Evolutionary conservation across 2,888 invertebrate species (phyloP).

Genomic region (Watsonalla binaria): DNA sequence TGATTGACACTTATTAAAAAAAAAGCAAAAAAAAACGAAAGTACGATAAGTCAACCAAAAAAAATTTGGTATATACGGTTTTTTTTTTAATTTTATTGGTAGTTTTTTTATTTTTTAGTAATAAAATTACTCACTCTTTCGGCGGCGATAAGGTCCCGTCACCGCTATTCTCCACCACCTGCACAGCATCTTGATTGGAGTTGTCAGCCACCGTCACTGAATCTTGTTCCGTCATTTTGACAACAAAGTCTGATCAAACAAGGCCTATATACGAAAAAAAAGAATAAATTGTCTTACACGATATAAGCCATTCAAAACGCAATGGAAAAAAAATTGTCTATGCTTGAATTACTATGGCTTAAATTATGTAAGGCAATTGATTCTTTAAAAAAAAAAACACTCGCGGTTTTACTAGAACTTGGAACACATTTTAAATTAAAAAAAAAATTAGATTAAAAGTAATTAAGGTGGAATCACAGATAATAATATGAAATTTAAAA

Average conservation of each 20-base stretch:
- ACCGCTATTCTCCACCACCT: conserved; percentile 21
- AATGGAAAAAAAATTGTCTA: conserved; percentile 20
- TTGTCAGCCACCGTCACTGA: conserved; percentile 51
- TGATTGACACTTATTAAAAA: no score
- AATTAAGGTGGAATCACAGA: neutral
- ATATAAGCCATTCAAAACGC: neutral
- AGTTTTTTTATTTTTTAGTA: conserved; percentile 24
- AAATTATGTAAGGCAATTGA: no score
- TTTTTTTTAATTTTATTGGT: conserved; percentile 2
- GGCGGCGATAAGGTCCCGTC: conserved; percentile 1
- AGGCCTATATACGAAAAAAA: conserved; percentile 25
- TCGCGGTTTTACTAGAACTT: neutral
- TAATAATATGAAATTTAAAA: conserved; percentile 5
- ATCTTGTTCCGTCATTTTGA: conserved; percentile 51
- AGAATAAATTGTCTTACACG: conserved; percentile 2
- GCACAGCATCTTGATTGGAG: conserved; percentile 18
- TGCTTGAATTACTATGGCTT: no score
- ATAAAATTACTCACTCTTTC: conserved; percentile 4
- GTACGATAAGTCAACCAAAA: no score
- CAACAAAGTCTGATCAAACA: conserved; percentile 16
- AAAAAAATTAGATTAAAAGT: conserved; percentile 16
- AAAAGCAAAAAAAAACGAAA: no score
- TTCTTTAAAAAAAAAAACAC: no score
- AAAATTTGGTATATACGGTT: no score
- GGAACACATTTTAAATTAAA: conserved; percentile 1